phyloP scores from a whole-genome alignment of 1,140 invertebrate genomes.

The Galleria mellonella region DNA sequence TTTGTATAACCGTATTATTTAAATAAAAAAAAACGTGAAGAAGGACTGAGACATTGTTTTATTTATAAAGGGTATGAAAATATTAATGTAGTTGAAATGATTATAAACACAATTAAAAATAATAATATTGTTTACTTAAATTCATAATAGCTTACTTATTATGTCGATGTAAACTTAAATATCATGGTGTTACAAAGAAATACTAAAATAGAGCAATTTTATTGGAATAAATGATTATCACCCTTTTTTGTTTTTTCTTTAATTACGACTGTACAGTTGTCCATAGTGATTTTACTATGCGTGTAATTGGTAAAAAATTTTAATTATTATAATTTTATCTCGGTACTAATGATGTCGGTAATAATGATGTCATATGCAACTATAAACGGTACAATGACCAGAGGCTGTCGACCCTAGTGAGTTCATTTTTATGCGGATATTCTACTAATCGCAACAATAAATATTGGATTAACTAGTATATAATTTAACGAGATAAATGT shows the following conservation, averaged over 20 bases:
- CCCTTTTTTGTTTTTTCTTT: slow-evolving; percentile 45
- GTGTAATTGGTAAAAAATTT: too few species aligned
- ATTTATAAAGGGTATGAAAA: slow-evolving; percentile 46
- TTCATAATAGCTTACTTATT: slow-evolving; percentile 45
- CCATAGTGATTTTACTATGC: too few species aligned
- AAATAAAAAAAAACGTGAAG: slow-evolving; percentile 62
- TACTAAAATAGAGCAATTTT: slow-evolving; percentile 65
- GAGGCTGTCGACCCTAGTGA: too few species aligned
- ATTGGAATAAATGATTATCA: slow-evolving; percentile 71
- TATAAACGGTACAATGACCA: too few species aligned
- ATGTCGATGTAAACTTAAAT: slow-evolving; percentile 60
- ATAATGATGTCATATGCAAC: too few species aligned
- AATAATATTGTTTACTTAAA: slow-evolving; percentile 48
- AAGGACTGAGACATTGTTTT: slow-evolving; percentile 68
- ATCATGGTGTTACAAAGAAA: slow-evolving; percentile 70
- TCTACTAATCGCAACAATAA: too few species aligned
- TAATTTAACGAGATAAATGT: too few species aligned
- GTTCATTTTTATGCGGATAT: too few species aligned
- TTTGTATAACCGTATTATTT: slow-evolving; percentile 72
- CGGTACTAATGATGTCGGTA: too few species aligned
- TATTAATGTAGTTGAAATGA: slow-evolving; percentile 29
- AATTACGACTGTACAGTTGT: not conserved
- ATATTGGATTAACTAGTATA: too few species aligned
- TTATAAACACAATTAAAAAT: slow-evolving; percentile 20
- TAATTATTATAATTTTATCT: too few species aligned